A percentile compares a stretch with the other conserved stretches of the same genome.
Evolutionary conservation across 2,888 invertebrate genomes (phyloP).

Genomic region (Colostygia pectinataria): DNA sequence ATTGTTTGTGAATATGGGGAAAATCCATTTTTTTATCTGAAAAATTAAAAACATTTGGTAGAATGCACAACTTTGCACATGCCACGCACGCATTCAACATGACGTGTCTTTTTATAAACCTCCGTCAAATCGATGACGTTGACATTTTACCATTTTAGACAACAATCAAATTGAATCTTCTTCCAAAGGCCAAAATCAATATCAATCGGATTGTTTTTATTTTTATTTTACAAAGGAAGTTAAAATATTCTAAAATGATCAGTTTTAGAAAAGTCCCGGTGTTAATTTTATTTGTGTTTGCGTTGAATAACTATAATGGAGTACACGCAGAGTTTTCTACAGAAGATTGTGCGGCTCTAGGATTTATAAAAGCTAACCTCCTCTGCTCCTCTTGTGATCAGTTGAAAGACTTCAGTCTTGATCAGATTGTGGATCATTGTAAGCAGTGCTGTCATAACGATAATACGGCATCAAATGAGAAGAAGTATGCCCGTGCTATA

Average conservation of each 20-base stretch:
- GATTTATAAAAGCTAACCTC: slow-evolving; percentile 93
- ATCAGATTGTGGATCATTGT: slow-evolving; percentile 86
- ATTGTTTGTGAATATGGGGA: neutral
- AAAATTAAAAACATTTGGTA: slow-evolving; percentile 2
- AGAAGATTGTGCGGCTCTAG: slow-evolving; percentile 92
- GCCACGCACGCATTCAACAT: neutral
- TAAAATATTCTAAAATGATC: too few relatives aligned
- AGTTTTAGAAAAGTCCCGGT: slow-evolving; percentile 17
- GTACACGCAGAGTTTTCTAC: slow-evolving; percentile 84
- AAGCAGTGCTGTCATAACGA: slow-evolving; percentile 92
- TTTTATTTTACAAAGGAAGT: too few relatives aligned
- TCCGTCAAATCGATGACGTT: slow-evolving; percentile 2
- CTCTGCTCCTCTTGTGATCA: slow-evolving; percentile 95
- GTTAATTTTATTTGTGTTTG: slow-evolving; percentile 26
- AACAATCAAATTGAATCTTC: slow-evolving; percentile 1
- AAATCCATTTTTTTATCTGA: too few relatives aligned
- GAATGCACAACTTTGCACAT: slow-evolving; percentile 1
- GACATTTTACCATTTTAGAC: slow-evolving; percentile 7
- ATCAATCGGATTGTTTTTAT: neutral
- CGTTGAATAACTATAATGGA: slow-evolving; percentile 34
- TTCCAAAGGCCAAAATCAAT: neutral
- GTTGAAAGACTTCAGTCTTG: slow-evolving; percentile 88
- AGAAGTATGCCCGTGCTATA: slow-evolving; percentile 94
- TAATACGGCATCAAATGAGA: slow-evolving; percentile 84
- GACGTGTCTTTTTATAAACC: slow-evolving; percentile 9